A percentile compares a stretch with the other conserved stretches of the same genome.
Conservation (phyloP, 1,140 invertebrate genomes). For the Chironomus tepperi region DNA sequence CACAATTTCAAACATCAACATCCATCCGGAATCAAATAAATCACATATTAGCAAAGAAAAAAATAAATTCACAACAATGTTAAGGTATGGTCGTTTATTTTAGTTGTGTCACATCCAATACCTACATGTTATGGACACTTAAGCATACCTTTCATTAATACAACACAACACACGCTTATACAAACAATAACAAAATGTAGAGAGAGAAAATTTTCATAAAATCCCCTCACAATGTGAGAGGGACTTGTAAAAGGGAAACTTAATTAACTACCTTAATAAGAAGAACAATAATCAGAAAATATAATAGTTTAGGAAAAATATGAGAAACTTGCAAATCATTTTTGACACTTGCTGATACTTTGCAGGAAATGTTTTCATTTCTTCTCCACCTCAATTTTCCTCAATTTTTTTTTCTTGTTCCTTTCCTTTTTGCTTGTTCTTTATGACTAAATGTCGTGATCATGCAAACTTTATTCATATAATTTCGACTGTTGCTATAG, state of each 20-base stretch:
- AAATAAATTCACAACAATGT: not conserved
- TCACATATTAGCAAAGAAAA: not conserved
- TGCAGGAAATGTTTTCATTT: not conserved
- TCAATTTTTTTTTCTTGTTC: not conserved
- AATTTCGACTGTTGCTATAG: not conserved
- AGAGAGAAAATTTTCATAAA: too few relatives aligned
- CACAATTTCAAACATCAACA: too few relatives aligned
- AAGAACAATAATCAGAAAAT: not conserved
- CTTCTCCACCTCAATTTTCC: not conserved
- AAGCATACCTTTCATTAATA: too few relatives aligned
- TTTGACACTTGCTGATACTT: slow-evolving; percentile 9
- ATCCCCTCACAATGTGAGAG: too few relatives aligned
- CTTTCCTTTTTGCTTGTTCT: not conserved
- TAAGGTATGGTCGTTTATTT: not conserved
- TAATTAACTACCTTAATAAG: not conserved
- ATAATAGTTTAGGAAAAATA: not conserved
- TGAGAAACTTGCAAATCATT: slow-evolving; percentile 1
- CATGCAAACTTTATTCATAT: slow-evolving; percentile 4
- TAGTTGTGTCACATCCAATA: not conserved
- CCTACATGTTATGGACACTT: too few relatives aligned
- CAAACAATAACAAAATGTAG: too few relatives aligned
- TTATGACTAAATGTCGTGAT: not conserved
- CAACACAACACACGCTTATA: too few relatives aligned
- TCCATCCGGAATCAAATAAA: too few relatives aligned
- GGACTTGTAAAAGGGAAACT: not conserved